Base-by-base conservation (phyloP, 92 coral and sea anemone species). In the Palythoa heliodiscus region DNA sequence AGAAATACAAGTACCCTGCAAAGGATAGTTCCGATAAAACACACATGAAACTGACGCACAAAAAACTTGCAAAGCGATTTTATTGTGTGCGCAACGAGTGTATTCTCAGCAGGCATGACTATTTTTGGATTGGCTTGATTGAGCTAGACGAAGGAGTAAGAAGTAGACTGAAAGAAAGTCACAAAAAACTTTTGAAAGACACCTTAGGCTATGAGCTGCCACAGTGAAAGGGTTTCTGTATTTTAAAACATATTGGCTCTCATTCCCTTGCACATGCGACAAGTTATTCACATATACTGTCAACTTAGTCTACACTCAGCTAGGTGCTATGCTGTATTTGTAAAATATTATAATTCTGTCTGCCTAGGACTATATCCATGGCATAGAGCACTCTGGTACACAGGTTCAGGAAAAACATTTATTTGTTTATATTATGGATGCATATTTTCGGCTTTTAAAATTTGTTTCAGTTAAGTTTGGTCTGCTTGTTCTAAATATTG, bases 1-100 rank as follows among this genome's bases (percentile, higher is more conserved):
- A 89, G 77, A 22, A 89, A 61, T 89, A 83, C 87, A 38, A 29
- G 55, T 90, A 90, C 68, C 93, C 93, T 20, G 85, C 63, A 58
- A 89, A 86, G 83, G 87, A 81, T 69, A 73, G 77, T 20, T 39
- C 77, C 17, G 77, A 29, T 50, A 7, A 19, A 3, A 73, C 54
- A 73, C 9, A 15, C 54, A 73, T 73, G 77, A 73, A 38, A 47
- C 77, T 73, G 22, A 73, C 77, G 55, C 54, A 73, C 22, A 73
- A 73, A n/a, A 40, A 43, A 37, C 8, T 73, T 47, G 77, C 77
- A 2, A 73, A 73, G 55, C 54, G 77, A 19, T 73, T 73, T 73
- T 73, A 73, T 50, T 73, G 77, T 37, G 24, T 39, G 20, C 54
- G 57, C 19, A 73, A 73, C 57, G 12, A 73, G 13, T 73, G 60